Percentiles rank a stretch among this genome's conserved stretches.
Evolutionary conservation across 2,797 vertebrate genomes (phyloP).

Genomic region (Pseudochirops corinnae): DNA sequence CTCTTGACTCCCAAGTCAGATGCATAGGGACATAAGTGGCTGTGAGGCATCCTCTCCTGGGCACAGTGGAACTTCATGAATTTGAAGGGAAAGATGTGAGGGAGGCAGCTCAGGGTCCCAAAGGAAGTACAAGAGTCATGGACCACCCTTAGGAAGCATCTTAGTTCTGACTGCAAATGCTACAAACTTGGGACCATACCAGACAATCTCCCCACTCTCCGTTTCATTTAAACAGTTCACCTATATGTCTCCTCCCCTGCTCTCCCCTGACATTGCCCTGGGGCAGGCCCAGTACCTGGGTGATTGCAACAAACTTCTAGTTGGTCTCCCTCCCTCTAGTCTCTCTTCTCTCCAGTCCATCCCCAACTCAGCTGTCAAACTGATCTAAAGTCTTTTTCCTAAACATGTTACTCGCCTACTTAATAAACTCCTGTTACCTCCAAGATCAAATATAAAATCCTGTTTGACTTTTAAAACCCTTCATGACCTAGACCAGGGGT

Average conservation of each 20-base stretch:
- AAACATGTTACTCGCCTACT: neutral
- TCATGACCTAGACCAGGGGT: neutral
- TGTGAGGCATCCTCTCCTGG: no score
- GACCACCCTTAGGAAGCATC: neutral
- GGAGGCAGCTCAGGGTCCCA: neutral
- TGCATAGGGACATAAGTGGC: neutral
- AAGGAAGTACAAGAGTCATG: neutral
- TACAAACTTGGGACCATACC: neutral
- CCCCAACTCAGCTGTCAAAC: neutral
- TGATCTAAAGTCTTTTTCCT: neutral
- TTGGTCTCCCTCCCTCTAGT: neutral
- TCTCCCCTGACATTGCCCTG: neutral
- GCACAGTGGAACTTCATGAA: neutral
- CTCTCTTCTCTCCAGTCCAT: neutral
- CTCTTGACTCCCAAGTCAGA: neutral
- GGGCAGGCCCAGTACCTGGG: neutral
- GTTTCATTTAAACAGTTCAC: neutral
- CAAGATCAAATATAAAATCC: neutral
- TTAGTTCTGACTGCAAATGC: neutral
- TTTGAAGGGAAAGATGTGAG: neutral
- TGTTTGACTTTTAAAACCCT: neutral
- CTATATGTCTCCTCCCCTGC: neutral
- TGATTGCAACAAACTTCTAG: neutral
- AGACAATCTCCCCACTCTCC: neutral
- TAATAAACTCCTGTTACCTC: neutral